phyloP scores from a whole-genome alignment of 2,888 invertebrate genomes.

The Pyrrhia umbra region DNA sequence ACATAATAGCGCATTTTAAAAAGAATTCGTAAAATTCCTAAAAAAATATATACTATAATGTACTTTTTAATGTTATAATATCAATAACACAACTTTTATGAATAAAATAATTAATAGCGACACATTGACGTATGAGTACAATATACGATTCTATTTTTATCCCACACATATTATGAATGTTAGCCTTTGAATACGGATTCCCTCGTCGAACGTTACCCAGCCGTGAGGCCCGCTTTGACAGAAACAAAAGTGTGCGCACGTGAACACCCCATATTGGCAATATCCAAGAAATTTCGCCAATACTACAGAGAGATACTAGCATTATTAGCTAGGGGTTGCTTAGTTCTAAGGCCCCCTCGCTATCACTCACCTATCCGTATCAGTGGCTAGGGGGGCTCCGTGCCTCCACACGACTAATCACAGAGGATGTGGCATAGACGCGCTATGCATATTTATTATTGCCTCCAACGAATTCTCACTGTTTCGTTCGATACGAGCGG shows the following conservation, averaged over 20 bases:
- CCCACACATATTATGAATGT: slow-evolving; percentile 42
- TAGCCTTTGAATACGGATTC: slow-evolving; percentile 53
- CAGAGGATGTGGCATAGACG: slow-evolving; percentile 89
- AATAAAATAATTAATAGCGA: not conserved
- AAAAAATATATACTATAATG: not conserved
- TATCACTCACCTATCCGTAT: slow-evolving; percentile 89
- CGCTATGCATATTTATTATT: slow-evolving; percentile 90
- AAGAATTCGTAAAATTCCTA: not conserved
- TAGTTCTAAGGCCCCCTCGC: slow-evolving; percentile 84
- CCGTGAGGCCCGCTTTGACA: slow-evolving; percentile 71
- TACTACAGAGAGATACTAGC: slow-evolving; percentile 85
- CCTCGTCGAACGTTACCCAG: slow-evolving; percentile 50
- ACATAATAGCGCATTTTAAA: not conserved
- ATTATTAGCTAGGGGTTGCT: slow-evolving; percentile 88
- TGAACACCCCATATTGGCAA: slow-evolving; percentile 87
- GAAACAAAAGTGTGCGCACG: slow-evolving; percentile 86
- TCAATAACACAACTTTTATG: not conserved
- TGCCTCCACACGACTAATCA: slow-evolving; percentile 86
- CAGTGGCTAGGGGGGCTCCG: slow-evolving; percentile 73
- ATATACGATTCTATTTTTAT: slow-evolving; percentile 37
- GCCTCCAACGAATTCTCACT: slow-evolving; percentile 86
- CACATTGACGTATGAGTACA: not conserved
- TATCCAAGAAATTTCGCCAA: slow-evolving; percentile 87
- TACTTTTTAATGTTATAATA: not conserved
- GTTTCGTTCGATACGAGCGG: slow-evolving; percentile 75